Base-by-base conservation (phyloP, 1,140 invertebrate genomes). In the Hirudo medicinalis region DNA sequence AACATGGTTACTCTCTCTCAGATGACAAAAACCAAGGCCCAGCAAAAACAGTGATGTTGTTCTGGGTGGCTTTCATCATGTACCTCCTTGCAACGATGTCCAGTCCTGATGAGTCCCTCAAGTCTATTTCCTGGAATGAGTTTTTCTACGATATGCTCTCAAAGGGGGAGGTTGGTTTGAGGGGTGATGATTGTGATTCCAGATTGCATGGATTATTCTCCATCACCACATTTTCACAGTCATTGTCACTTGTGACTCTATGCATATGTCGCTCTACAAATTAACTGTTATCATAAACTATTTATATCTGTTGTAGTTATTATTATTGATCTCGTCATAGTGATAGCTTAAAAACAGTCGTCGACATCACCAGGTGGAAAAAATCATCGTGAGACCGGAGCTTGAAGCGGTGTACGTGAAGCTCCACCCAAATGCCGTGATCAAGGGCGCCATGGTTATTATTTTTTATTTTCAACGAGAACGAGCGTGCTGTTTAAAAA, bases 101-200 rank as follows among this genome's bases (percentile, higher is more conserved):
- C 13, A 70, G 71, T 36, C 75, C 74, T 15, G 73, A 75, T 27
- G 75, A 74, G 43, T 19, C 67, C n/a, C 72, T 71, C 49, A 67
- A 69, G 22, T 77, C 75, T 82, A 88, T 94, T 27, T 92, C 91
- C 0, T 96, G 92, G 92, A 91, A 94, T 84, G 92, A 96, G 84
- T 95, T 96, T 85, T 85, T 93, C 1, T 88, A 94, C 81, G 88
- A 92, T 71, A 92, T 96, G 90, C 80, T 96, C 60, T 87, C 89
- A 0, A 92, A 91, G 82, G 92, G 93, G 25, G 92, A 96, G 85
- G 80, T 81, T 76, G 43, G 71, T 67, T 67, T 22, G 43, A n/a
- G 20, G 20, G 20, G 17, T 70, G 27, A 43, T 32, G 19, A 43
- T 13, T 17, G 43, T 60, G 69, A 32, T 9, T 71, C 53, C 54